Conservation (phyloP, 2,888 invertebrate species). For the Rhamnusium bicolor region DNA sequence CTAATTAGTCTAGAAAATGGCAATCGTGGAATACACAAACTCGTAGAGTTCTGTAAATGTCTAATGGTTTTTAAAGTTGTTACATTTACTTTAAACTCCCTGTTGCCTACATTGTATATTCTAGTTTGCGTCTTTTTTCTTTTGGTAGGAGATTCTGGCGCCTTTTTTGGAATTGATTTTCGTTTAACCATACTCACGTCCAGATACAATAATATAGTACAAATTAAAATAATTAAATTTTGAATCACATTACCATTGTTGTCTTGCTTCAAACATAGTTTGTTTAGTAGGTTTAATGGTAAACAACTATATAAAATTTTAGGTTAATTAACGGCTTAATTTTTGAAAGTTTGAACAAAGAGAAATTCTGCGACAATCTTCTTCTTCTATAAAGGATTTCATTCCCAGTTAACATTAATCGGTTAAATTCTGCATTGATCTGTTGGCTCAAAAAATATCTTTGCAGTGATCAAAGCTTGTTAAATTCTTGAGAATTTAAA, state of each 20-base stretch:
- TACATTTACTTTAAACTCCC: slow-evolving; percentile 15
- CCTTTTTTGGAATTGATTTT: slow-evolving; percentile 18
- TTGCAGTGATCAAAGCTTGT: too few relatives aligned
- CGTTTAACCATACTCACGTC: slow-evolving; percentile 27
- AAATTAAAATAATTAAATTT: neutral
- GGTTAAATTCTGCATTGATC: too few relatives aligned
- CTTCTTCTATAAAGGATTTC: too few relatives aligned
- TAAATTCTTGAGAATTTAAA: too few relatives aligned
- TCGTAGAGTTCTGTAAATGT: slow-evolving; percentile 59
- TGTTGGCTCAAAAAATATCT: too few relatives aligned
- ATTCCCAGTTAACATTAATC: too few relatives aligned
- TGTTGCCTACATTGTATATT: slow-evolving; percentile 17
- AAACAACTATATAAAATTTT: neutral
- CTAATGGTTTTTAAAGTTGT: slow-evolving; percentile 59
- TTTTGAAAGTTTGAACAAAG: neutral
- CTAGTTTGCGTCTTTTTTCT: neutral
- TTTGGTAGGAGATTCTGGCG: neutral
- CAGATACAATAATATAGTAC: neutral
- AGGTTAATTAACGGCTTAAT: neutral
- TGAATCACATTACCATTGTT: neutral
- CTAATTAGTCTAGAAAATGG: slow-evolving; percentile 71
- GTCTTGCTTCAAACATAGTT: neutral
- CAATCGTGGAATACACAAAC: slow-evolving; percentile 68
- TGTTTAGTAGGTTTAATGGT: neutral
- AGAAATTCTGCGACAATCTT: too few relatives aligned